Evolutionary conservation across 2,888 invertebrate species (phyloP), one percentile per base, ranked within the genome.

Genomic region (Flexamia atlantica): DNA sequence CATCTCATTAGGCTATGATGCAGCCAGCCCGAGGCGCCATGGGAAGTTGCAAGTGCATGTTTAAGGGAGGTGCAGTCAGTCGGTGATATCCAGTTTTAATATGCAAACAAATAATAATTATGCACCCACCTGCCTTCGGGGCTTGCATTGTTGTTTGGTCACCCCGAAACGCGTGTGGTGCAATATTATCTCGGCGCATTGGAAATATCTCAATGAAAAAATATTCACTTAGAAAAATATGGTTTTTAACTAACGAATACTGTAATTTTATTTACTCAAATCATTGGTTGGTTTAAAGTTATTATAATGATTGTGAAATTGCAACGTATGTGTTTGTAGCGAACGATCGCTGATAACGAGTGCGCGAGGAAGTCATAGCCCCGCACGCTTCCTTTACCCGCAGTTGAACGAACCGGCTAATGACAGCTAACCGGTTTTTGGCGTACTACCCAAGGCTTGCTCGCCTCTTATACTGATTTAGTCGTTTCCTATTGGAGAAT

Each of bases 321-420:
- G n/a, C n/a, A n/a, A n/a, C n/a, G n/a, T n/a, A n/a, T n/a, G n/a
- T n/a, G n/a, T n/a, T n/a, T n/a, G n/a, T n/a, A n/a, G n/a, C n/a
- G n/a, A n/a, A n/a, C n/a, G n/a, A n/a, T n/a, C n/a, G 46, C 14
- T 46, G 46, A 14, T 46, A 14, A 46, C 2, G 46, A 46, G 46
- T 46, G 46, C 12, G 46, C 46, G 46, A 46, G 23, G 4, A 57
- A 57, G 57, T 57, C 57, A 57, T 57, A 46, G 23, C 5, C 28
- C 2, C 30, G 68, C 40, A 9, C 25, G 70, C 70, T 70, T 70
- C 40, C 40, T 70, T 70, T 40, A 9, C 23, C 40, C 70, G 36
- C 70, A 28, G 70, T 70, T 68, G 70, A 70, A 70, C 70, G 70
- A 70, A 70, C 70, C 40, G 36, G 17, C 70, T 40, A 70, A 68